phyloP scores from a whole-genome alignment of 35 echinoderm and acorn worm species.

The Anneissia japonica region DNA sequence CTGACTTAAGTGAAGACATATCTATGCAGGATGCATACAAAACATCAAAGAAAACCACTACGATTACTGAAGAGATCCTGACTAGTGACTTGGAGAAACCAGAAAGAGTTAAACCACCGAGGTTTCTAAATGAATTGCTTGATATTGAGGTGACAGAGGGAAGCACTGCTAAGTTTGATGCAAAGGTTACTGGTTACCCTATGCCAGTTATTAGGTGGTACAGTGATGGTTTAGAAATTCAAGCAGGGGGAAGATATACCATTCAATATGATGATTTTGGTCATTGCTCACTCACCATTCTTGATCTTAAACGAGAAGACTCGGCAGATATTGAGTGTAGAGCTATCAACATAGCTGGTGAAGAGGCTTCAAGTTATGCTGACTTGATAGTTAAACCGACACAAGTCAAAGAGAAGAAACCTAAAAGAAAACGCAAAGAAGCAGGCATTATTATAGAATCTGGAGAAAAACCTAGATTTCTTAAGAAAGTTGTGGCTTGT shows the following conservation, averaged over 20 bases:
- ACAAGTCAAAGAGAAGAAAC: constrained; percentile 39
- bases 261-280: constrained; percentile 91
- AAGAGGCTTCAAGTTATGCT: constrained; percentile 75
- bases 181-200: constrained; percentile 70
- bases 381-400: constrained; percentile 88
- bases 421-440: constrained; percentile 37
- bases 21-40: not conserved
- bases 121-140: constrained; percentile 85
- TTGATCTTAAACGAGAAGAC: constrained; percentile 71
- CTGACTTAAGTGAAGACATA: not conserved
- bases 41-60: constrained; percentile 64
- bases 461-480: constrained; percentile 69
- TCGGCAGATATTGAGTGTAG: constrained; percentile 92
- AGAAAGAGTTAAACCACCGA: constrained; percentile 44
- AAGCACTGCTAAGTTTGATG: constrained; percentile 91
- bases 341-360: constrained; percentile 71
- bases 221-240: constrained; percentile 86
- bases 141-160: constrained; percentile 91
- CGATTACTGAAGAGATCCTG: constrained; percentile 66
- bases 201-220: constrained; percentile 72
- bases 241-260: constrained; percentile 77
- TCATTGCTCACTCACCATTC: constrained; percentile 88
- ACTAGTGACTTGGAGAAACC: constrained; percentile 74
- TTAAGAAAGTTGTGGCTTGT: constrained; percentile 46
- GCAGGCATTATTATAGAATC: constrained; percentile 43